A percentile compares a stretch with the other conserved stretches of the same genome.
Conservation (phyloP, 2,888 invertebrate species). For the Drosophila neonasuta region DNA sequence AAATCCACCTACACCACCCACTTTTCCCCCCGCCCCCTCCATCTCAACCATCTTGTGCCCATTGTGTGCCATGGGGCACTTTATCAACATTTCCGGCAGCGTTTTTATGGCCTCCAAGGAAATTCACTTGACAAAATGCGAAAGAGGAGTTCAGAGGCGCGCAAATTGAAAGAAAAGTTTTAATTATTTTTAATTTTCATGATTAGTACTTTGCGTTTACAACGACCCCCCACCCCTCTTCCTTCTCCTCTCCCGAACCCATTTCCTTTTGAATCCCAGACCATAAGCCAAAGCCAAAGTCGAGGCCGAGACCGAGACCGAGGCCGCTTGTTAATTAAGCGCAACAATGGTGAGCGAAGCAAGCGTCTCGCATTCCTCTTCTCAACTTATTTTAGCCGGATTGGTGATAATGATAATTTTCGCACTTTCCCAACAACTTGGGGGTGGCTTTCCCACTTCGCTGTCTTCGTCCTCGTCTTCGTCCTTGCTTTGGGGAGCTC, state of each 20-base stretch:
- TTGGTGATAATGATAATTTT: constrained; percentile 80
- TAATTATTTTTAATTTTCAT: constrained; percentile 81
- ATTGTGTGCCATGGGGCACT: constrained; percentile 47
- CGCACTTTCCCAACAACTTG: constrained; percentile 64
- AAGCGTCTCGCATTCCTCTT: constrained; percentile 15
- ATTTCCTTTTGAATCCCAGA: neutral
- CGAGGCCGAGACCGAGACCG: neutral
- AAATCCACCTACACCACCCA: constrained; percentile 17
- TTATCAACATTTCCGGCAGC: constrained; percentile 68
- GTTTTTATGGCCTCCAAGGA: constrained; percentile 68
- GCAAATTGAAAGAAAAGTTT: constrained; percentile 77
- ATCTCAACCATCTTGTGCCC: constrained; percentile 1
- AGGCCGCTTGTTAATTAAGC: constrained; percentile 77
- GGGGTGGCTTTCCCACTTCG: constrained; percentile 4
- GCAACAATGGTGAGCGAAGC: constrained; percentile 68
- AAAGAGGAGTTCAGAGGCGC: constrained; percentile 13
- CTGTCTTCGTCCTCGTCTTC: too few relatives aligned
- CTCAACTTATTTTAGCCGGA: constrained; percentile 45
- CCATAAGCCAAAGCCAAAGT: neutral
- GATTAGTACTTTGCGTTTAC: constrained; percentile 79
- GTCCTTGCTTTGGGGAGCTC: constrained; percentile 35
- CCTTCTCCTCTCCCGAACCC: neutral
- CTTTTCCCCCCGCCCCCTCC: neutral
- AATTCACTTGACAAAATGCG: constrained; percentile 56
- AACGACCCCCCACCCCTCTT: constrained; percentile 26